A percentile compares a stretch with the other conserved stretches of the same genome.
phyloP scores from a whole-genome alignment of 2,888 invertebrate genomes.

The Limnephilus rhombicus region DNA sequence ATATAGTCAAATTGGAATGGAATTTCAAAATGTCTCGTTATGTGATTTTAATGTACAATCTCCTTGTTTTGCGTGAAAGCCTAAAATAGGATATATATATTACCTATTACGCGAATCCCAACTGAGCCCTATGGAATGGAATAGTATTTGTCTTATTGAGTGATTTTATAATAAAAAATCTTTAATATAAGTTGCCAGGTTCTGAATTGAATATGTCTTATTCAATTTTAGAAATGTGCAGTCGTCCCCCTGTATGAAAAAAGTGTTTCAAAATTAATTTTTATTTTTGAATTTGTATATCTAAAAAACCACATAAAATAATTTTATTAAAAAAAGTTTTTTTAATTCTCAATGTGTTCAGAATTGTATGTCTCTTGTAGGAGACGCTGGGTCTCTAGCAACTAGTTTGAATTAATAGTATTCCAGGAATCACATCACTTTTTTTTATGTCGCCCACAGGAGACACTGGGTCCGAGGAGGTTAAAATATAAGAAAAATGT shows the following conservation, averaged over 20 bases:
- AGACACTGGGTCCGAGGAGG: too few relatives aligned
- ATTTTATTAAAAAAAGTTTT: too few relatives aligned
- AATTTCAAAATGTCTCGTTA: constrained; percentile 8
- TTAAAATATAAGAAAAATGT: background rate
- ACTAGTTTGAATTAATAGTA: too few relatives aligned
- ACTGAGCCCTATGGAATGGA: background rate
- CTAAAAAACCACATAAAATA: too few relatives aligned
- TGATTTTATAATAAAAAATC: background rate
- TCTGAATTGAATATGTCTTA: too few relatives aligned
- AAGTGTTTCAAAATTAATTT: too few relatives aligned
- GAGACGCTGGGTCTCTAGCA: too few relatives aligned
- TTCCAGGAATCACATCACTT: too few relatives aligned
- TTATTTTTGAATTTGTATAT: too few relatives aligned
- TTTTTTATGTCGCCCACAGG: too few relatives aligned
- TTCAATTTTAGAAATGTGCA: background rate
- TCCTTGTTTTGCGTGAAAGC: background rate
- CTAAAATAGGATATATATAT: background rate
- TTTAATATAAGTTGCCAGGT: background rate
- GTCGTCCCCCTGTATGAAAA: background rate
- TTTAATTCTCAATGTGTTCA: too few relatives aligned
- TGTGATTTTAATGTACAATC: background rate
- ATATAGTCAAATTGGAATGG: constrained; percentile 35
- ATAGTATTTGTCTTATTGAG: background rate
- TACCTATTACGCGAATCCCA: background rate
- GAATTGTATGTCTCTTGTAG: too few relatives aligned